Evolutionary conservation across 1,140 invertebrate genomes (phyloP).

Genomic region (Macrobrachium nipponense): DNA sequence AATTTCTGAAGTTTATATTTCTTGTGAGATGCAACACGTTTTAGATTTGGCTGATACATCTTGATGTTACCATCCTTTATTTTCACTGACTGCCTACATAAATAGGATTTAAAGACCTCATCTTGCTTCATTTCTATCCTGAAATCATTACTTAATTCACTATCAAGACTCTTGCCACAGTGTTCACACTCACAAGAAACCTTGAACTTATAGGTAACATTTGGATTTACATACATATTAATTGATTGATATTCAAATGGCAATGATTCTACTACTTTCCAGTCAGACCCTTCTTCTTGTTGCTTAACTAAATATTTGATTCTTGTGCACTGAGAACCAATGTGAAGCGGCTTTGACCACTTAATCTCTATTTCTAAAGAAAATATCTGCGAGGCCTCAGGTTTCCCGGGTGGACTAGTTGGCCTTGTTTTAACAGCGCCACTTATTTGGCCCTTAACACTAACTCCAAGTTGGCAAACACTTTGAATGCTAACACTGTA

Average conservation of each 20-base stretch:
- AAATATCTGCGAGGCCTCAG: background rate
- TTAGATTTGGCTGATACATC: conserved; percentile 4
- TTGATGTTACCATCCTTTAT: background rate
- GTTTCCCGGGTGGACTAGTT: conserved; percentile 10
- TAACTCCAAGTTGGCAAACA: background rate
- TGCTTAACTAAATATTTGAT: background rate
- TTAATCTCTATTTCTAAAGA: background rate
- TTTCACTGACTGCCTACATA: background rate
- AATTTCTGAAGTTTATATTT: background rate
- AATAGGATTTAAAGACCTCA: background rate
- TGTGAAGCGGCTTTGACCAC: background rate
- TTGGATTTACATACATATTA: background rate
- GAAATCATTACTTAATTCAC: background rate
- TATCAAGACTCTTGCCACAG: background rate
- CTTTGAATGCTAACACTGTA: background rate
- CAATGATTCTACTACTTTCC: background rate
- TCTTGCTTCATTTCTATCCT: too few relatives aligned
- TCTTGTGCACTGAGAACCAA: background rate
- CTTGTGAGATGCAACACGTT: background rate
- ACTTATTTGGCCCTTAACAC: background rate
- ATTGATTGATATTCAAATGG: background rate
- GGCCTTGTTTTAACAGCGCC: background rate
- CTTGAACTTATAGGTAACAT: background rate
- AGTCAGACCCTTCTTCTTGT: background rate
- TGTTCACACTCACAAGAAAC: background rate